Evolutionary conservation across 2,113 vertebrate genomes (phyloP).

Genomic region (Bothrops jararaca): DNA sequence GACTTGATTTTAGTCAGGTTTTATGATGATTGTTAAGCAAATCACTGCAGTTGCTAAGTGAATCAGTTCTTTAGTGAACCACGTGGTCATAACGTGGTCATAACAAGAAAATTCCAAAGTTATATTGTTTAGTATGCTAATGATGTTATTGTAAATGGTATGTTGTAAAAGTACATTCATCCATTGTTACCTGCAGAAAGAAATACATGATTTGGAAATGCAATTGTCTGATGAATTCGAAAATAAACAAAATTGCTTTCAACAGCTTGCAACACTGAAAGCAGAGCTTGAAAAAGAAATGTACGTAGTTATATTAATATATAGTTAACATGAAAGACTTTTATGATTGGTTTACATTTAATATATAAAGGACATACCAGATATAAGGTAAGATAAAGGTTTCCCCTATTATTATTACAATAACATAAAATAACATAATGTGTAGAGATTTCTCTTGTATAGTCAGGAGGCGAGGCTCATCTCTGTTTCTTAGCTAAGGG

Average conservation of each 20-base stretch:
- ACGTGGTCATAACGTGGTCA: neutral
- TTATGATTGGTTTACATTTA: neutral
- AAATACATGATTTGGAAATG: conserved; percentile 72
- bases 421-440: too few species aligned
- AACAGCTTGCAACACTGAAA: conserved; percentile 71
- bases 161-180: neutral
- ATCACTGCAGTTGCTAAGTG: neutral
- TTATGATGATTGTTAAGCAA: neutral
- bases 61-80: neutral
- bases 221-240: conserved; percentile 68
- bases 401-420: neutral
- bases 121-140: conserved; percentile 1
- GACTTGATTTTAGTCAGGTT: neutral
- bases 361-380: neutral
- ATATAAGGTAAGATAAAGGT: neutral
- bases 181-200: conserved; percentile 66
- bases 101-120: neutral
- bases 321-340: neutral
- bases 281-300: conserved; percentile 68
- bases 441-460: neutral
- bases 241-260: conserved; percentile 70
- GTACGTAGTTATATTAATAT: conserved; percentile 68
- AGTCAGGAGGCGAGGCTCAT: neutral
- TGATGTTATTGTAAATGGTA: neutral
- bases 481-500: neutral